These are phyloP conservation scores for Protophormia terraenovae DNA, from an alignment of 2,888 invertebrate species.

Conservation along the genomic window DNA sequence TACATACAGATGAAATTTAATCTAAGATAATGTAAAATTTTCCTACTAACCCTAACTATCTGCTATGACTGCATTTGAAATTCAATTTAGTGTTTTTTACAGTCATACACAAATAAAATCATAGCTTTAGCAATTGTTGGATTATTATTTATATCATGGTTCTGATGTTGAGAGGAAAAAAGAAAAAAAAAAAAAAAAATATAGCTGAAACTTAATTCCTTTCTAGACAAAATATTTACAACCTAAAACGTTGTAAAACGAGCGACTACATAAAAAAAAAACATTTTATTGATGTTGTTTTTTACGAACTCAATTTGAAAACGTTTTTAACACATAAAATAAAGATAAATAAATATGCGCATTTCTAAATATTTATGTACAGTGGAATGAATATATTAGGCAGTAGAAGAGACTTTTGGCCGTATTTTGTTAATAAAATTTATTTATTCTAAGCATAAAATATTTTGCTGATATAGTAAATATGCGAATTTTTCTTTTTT, in stretches of 20 bases:
- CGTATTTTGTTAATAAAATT: neutral
- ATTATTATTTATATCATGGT: neutral
- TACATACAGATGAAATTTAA: conserved; percentile 18
- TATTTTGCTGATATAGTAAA: neutral
- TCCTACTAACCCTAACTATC: neutral
- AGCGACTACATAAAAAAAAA: conserved; percentile 10
- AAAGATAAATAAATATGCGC: conserved; percentile 35
- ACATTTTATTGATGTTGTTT: conserved; percentile 9
- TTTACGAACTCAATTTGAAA: conserved; percentile 33
- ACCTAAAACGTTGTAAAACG: neutral
- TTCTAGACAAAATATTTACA: neutral
- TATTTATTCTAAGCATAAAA: neutral
- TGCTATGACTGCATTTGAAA: neutral
- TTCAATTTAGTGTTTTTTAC: neutral
- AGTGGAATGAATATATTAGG: neutral
- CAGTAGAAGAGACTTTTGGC: neutral
- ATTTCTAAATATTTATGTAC: neutral
- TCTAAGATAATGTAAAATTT: neutral
- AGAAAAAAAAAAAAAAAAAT: neutral
- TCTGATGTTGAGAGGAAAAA: neutral
- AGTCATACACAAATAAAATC: neutral
- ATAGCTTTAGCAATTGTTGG: neutral
- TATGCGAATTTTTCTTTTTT: no score
- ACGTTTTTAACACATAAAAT: conserved; percentile 31
- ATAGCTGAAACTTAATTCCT: neutral